Base-by-base conservation (phyloP, 2,888 invertebrate species). In the Cylloceria caligata region DNA sequence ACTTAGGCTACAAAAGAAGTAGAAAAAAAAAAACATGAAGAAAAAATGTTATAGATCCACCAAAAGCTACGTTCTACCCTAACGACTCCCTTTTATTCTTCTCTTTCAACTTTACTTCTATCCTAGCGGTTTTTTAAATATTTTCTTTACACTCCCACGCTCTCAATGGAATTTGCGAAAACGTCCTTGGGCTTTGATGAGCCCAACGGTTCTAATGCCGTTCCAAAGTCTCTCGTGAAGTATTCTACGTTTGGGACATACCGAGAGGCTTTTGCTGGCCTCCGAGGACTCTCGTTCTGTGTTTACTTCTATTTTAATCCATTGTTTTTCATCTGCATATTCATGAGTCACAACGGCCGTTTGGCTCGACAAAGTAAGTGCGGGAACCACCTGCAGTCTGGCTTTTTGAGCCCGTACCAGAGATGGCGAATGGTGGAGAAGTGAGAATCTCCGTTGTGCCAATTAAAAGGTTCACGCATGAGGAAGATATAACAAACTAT, bases 1-100 rank as follows among this genome's bases (percentile, higher is more conserved):
- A 97, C 87, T 97, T 95, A 24, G 97, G 97, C 97, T 97, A 95
- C 69, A 94, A 94, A 69, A 80, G 84, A 86, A 74, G 13, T 24
- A 45, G 24, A 49, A 34, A 45, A 49, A 65, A 65, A 47, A 19
- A 36, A 21, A 45, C 9, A 30, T 27, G 47, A 57, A 39, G 39
- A 11, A 45, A 45, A 64, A 21, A 52, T 72, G 47, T 34, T 47
- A 71, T 75, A 55, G 42, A 69, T 34, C 7, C 36, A 52, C 42
- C 7, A 27, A 67, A 67, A 34, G 19, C 24, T 21, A 0, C 52
- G n/a, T 57, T 57, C 34, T 21, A 16, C 13, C n/a, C 39, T 55
- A 55, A 55, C 39, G 69, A 55, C 52, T 55, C 39, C 13, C 39
- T 69, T 55, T 24, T 55, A n/a, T 39, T 39, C 24, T 55, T 16